Percentiles rank a stretch among this genome's conserved stretches.
phyloP scores from a whole-genome alignment of 2,888 invertebrate genomes.

The Cylloceria caligata region DNA sequence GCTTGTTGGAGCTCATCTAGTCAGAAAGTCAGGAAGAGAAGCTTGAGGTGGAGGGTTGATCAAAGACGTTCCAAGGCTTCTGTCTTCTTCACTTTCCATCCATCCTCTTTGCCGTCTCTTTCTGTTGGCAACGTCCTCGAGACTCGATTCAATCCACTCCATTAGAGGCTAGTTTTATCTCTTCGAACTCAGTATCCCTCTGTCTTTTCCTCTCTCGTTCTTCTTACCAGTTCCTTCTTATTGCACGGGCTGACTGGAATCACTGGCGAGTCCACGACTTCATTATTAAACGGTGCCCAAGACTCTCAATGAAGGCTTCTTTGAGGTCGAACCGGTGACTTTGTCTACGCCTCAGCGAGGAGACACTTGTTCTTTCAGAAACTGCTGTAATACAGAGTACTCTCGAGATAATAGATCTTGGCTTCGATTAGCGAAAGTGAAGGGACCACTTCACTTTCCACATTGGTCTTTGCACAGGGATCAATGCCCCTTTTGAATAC shows the following conservation, averaged over 20 bases:
- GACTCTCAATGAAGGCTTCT: slow-evolving; percentile 40
- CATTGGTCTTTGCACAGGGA: slow-evolving; percentile 3
- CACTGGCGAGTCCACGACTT: slow-evolving; percentile 60
- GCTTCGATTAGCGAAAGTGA: slow-evolving; percentile 37
- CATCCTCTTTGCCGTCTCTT: slow-evolving; percentile 21
- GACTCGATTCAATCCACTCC: slow-evolving; percentile 67
- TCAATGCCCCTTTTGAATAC: slow-evolving; percentile 18
- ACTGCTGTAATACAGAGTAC: slow-evolving; percentile 18
- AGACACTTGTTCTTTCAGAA: slow-evolving; percentile 54
- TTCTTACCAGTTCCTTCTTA: slow-evolving; percentile 35
- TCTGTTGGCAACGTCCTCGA: slow-evolving; percentile 40
- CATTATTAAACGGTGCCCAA: slow-evolving; percentile 57
- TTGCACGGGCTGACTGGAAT: slow-evolving; percentile 26
- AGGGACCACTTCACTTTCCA: neutral
- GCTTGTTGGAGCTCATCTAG: slow-evolving; percentile 27
- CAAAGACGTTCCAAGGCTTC: slow-evolving; percentile 64
- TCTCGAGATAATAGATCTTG: slow-evolving; percentile 46
- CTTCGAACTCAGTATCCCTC: slow-evolving; percentile 43
- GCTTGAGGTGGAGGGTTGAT: slow-evolving; percentile 52
- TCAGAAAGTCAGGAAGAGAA: slow-evolving; percentile 40
- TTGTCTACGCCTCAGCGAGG: slow-evolving; percentile 18
- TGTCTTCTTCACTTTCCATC: slow-evolving; percentile 64
- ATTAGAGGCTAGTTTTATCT: slow-evolving; percentile 63
- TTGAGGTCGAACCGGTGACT: slow-evolving; percentile 57
- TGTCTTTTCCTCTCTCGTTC: slow-evolving; percentile 35